A percentile compares a stretch with the other conserved stretches of the same genome.
Conservation (phyloP, 2,113 vertebrate genomes). For the Glaucomys volans region DNA sequence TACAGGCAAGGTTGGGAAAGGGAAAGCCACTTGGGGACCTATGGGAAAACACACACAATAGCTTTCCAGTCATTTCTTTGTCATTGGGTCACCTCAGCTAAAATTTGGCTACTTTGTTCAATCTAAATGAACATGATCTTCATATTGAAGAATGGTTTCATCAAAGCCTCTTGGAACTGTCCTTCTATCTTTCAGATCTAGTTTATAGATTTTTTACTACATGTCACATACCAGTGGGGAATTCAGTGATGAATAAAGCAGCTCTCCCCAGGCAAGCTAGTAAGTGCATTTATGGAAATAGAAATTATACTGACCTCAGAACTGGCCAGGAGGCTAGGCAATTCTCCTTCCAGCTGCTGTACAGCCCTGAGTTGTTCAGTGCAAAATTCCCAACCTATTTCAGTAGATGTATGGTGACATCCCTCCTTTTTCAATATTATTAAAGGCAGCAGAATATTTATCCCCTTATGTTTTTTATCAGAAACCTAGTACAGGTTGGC, state of each 20-base stretch:
- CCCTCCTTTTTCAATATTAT: neutral
- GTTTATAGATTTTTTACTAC: neutral
- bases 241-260: neutral
- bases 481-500: neutral
- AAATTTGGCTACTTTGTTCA: neutral
- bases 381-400: neutral
- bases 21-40: neutral
- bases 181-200: neutral
- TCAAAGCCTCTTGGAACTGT: neutral
- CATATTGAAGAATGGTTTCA: constrained; percentile 45
- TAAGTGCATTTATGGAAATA: neutral
- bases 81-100: neutral
- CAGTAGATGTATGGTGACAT: neutral
- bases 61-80: neutral
- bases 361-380: neutral
- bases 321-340: neutral
- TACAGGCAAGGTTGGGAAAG: neutral
- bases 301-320: neutral
- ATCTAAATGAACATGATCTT: neutral
- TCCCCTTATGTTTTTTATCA: neutral
- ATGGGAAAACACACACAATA: neutral
- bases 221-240: neutral
- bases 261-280: neutral
- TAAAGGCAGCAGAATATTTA: neutral
- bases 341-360: neutral